These are phyloP conservation scores for Planococcus citri DNA, from an alignment of 1,140 invertebrate genomes.

Conservation along the genomic window DNA sequence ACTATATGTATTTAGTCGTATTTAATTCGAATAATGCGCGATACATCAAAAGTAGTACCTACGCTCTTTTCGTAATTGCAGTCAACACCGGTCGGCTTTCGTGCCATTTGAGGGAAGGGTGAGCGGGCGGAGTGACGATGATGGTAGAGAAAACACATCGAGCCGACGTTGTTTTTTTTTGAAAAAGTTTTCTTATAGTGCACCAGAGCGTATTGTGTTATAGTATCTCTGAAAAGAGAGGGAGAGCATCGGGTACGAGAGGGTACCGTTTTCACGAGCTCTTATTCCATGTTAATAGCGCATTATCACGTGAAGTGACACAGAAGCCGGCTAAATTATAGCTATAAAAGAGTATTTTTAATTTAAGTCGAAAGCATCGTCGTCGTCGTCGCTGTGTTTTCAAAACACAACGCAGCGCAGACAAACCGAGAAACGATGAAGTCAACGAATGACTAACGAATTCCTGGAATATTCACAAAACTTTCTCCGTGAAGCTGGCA, in stretches of 20 bases:
- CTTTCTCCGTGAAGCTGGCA: no score
- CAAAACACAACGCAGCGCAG: no score
- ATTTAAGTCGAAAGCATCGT: background rate
- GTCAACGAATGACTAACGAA: no score
- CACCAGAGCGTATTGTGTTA: background rate
- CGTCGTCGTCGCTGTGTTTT: no score
- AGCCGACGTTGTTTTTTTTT: no score
- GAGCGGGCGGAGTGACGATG: no score
- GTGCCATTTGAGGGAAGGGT: background rate
- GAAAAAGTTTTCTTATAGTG: background rate
- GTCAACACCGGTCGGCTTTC: no score
- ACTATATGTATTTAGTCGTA: background rate
- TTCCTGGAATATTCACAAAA: no score
- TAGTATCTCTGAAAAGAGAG: no score
- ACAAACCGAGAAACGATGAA: no score
- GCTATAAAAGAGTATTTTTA: background rate
- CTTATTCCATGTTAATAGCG: background rate
- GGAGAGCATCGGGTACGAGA: background rate
- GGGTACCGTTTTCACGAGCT: background rate
- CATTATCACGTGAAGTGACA: background rate
- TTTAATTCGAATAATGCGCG: constrained; percentile 6
- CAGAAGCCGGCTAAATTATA: background rate
- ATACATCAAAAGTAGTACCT: background rate
- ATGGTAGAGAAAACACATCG: no score
- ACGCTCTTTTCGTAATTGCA: no score